phyloP scores from a whole-genome alignment of 2,888 invertebrate genomes.

The Clitarchus hookeri region DNA sequence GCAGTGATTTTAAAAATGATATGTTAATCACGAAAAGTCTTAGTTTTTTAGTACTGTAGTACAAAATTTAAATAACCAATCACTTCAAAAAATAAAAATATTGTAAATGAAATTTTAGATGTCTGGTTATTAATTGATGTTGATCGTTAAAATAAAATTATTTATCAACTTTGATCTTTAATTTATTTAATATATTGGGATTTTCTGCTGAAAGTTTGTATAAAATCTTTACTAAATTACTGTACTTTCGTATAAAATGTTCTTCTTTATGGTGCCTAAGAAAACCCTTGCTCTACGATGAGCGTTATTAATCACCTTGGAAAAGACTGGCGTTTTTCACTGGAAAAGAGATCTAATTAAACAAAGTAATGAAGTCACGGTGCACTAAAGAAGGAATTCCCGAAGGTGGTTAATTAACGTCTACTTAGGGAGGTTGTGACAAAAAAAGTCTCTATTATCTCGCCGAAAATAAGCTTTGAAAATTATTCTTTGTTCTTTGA shows the following conservation, averaged over 20 bases:
- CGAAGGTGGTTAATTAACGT: constrained; percentile 14
- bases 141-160: too few species aligned
- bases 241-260: background rate
- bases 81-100: too few species aligned
- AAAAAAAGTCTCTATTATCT: background rate
- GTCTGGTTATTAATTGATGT: too few species aligned
- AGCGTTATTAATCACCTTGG: constrained; percentile 8
- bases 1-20: too few species aligned
- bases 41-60: too few species aligned
- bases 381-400: background rate
- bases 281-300: background rate
- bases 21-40: too few species aligned
- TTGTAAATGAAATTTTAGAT: too few species aligned
- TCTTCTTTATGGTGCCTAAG: background rate
- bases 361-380: constrained; percentile 14
- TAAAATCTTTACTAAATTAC: too few species aligned
- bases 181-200: too few species aligned
- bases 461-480: background rate
- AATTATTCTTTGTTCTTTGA: constrained; percentile 14
- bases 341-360: constrained; percentile 14
- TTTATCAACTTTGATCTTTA: too few species aligned
- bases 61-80: too few species aligned
- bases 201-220: too few species aligned
- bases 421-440: background rate
- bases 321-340: background rate